Base-by-base conservation (phyloP, 2,888 invertebrate genomes). In the Deilephila elpenor region DNA sequence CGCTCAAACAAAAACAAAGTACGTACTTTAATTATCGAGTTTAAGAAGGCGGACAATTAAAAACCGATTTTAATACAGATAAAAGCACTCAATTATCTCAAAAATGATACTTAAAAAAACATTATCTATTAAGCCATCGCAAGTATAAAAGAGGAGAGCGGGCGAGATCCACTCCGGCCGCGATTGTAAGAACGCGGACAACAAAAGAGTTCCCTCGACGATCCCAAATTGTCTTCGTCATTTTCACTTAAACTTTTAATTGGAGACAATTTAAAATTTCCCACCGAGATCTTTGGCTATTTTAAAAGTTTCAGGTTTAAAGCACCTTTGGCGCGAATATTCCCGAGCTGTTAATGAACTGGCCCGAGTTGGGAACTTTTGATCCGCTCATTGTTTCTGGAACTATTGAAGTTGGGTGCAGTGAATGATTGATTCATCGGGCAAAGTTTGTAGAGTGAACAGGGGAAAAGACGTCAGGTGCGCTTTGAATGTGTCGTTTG, bases 161-260 rank as follows among this genome's bases (percentile, higher is more conserved):
- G n/a, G 34, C 34, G 62, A 62, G 67, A 20, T 51, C 51, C 62
- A 32, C 61, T 44, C 25, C 44, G 37, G 11, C 25, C 67, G 5
- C 67, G 25, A 67, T 67, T 44, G 67, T 67, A 67, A 44, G 44
- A 44, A 67, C 67, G 44, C 1, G 64, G 44, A 67, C 67, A 67
- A 67, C 67, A 67, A 67, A 67, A 67, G 67, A 67, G 67, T 51
- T 67, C 67, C 67, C 67, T 17, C 67, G 67, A 67, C 67, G 67
- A 67, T 67, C 67, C 67, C 67, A 67, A 67, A 67, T 67, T 67
- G 67, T 67, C 67, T 67, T 67, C 67, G 67, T 67, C 67, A 67
- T 67, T 67, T 67, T 67, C 67, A 67, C 67, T 67, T 67, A 67
- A 67, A 67, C 67, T 67, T 67, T 67, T 67, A 67, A 67, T 67